Percentiles rank a stretch among this genome's conserved stretches.
Evolutionary conservation across 2,113 vertebrate genomes (phyloP).

Genomic region (Halcyon senegalensis): DNA sequence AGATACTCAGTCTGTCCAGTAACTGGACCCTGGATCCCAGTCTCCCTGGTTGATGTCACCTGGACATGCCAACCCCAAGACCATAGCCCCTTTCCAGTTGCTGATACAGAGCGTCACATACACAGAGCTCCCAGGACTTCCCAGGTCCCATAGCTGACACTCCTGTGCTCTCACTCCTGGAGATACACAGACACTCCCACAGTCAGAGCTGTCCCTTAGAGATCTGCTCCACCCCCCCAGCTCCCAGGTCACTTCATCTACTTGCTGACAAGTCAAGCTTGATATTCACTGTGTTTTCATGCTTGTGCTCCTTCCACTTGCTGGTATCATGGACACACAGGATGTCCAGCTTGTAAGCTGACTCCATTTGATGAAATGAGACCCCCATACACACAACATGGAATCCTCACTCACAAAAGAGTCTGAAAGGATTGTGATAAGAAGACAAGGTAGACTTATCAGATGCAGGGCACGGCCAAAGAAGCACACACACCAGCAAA

Average conservation of each 20-base stretch:
- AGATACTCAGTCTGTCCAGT: not conserved
- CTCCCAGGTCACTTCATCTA: not conserved
- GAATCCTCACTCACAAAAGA: not conserved
- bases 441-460: not conserved
- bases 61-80: too few species aligned
- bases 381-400: not conserved
- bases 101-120: not conserved
- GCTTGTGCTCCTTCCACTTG: not conserved
- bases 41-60: not conserved
- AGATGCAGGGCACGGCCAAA: not conserved
- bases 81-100: not conserved
- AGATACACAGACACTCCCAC: not conserved
- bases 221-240: not conserved
- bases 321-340: fast-evolving
- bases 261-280: not conserved
- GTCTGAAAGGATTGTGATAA: not conserved
- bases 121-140: not conserved
- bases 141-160: not conserved
- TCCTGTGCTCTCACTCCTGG: not conserved
- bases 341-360: not conserved
- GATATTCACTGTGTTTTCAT: not conserved
- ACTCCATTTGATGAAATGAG: not conserved
- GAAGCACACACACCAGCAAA: not conserved
- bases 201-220: not conserved
- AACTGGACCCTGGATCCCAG: not conserved